Evolutionary conservation across 2,113 vertebrate genomes (phyloP).

Genomic region (Micromys minutus): DNA sequence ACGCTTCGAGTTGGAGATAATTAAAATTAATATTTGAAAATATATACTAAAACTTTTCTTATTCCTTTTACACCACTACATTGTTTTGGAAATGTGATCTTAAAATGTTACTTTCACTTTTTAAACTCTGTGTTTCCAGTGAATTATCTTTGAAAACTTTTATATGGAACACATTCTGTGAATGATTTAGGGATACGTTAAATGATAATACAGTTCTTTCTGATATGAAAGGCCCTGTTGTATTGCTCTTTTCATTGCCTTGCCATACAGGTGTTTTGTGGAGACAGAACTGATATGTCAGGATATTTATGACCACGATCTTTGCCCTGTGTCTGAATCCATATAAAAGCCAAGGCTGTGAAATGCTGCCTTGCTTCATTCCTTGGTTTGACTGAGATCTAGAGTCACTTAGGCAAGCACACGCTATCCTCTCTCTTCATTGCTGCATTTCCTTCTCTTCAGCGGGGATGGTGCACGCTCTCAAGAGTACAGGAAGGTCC

Average conservation of each 20-base stretch:
- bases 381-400: neutral
- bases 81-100: constrained; percentile 54
- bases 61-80: constrained; percentile 43
- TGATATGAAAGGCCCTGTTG: constrained; percentile 67
- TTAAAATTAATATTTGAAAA: constrained; percentile 46
- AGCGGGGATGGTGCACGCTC: neutral
- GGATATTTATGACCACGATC: neutral
- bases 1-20: constrained; percentile 25
- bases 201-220: constrained; percentile 64
- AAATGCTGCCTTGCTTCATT: neutral
- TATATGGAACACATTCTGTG: constrained; percentile 57
- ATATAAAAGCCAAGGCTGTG: neutral
- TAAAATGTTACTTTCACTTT: constrained; percentile 54
- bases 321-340: neutral
- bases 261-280: neutral
- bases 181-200: constrained; percentile 53
- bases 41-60: constrained; percentile 42
- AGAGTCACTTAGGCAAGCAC: no score
- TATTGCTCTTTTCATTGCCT: constrained; percentile 59
- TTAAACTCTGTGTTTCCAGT: constrained; percentile 55
- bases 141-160: constrained; percentile 64
- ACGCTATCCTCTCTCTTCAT: neutral
- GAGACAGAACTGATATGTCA: neutral
- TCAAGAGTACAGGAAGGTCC: neutral
- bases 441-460: neutral